Base-by-base conservation (phyloP, 2,888 invertebrate genomes). In the Pelosia muscerda region DNA sequence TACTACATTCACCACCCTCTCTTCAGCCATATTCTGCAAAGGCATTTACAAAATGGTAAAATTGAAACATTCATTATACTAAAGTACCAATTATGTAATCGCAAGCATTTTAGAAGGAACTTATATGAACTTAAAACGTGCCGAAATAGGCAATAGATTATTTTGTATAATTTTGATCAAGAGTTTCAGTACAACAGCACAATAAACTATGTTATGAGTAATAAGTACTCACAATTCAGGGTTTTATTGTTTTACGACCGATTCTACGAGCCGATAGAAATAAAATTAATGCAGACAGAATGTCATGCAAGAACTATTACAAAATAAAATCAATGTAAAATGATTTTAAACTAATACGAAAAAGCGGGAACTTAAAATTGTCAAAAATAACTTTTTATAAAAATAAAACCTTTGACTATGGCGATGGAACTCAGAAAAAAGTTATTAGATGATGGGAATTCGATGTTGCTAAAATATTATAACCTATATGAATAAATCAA, bases 351-450 rank as follows among this genome's bases (percentile, higher is more conserved):
- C 77, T 74, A 34, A 73, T 73, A 66, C 54, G 68, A 82, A 84
- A 83, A 79, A 90, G 89, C 91, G 90, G 88, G 90, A 92, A 89
- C 75, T 65, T 61, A 81, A 81, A 80, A 82, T 84, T 86, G 90
- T 86, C 86, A 89, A 89, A 88, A 84, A 81, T 85, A 82, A 86
- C 87, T 89, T 92, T 90, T 90, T 87, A 77, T 79, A 79, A 81
- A 85, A 86, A 85, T 81, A 84, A 86, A 86, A 86, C 78, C 84
- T 82, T 82, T 81, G 86, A 85, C 88, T 85, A 84, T 84, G 88
- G 85, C 84, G 82, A 73, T 77, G 79, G 75, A 58, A 68, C 71
- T 68, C 57, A 65, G 79, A 69, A 79, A 42, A 85, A 86, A 84
- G 74, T 74, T 77, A 74, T 61, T 49, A 68, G 67, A 72, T 69